A percentile compares a stretch with the other conserved stretches of the same genome.
Evolutionary conservation across 2,888 invertebrate genomes (phyloP).

Genomic region (Pocota personata): DNA sequence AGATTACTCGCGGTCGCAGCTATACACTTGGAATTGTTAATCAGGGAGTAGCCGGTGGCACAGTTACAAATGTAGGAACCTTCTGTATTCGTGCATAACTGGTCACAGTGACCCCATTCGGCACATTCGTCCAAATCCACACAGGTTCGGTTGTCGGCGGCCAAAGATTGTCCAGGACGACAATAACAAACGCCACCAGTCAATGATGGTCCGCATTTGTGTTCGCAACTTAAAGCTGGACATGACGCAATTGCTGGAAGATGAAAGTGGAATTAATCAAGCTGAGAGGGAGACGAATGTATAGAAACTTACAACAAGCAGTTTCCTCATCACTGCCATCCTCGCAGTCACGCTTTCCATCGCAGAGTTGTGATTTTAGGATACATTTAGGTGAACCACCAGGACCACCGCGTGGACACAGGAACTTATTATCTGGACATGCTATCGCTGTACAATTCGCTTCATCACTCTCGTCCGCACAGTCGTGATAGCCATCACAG

Average conservation of each 20-base stretch:
- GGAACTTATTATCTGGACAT: constrained; percentile 95
- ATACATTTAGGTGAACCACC: constrained; percentile 93
- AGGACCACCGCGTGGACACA: constrained; percentile 91
- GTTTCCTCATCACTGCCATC: constrained; percentile 95
- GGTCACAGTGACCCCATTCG: constrained; percentile 98
- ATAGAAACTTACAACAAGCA: constrained; percentile 90
- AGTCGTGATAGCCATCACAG: constrained; percentile 93
- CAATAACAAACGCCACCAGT: constrained; percentile 96
- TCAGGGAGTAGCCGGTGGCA: constrained; percentile 88
- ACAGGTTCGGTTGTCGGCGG: constrained; percentile 93
- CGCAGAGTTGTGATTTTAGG: constrained; percentile 93
- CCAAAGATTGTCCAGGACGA: constrained; percentile 92
- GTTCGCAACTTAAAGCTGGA: constrained; percentile 92
- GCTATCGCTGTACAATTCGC: constrained; percentile 93
- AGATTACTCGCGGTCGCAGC: constrained; percentile 85
- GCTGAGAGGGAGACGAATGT: neutral
- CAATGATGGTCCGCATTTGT: constrained; percentile 95
- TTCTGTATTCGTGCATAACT: constrained; percentile 94
- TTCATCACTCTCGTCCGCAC: constrained; percentile 95
- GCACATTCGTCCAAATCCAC: constrained; percentile 95
- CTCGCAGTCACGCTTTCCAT: constrained; percentile 94
- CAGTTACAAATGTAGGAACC: constrained; percentile 94
- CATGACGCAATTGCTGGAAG: constrained; percentile 91
- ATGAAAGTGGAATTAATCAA: constrained; percentile 53
- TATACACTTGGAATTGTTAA: constrained; percentile 86